A percentile compares a stretch with the other conserved stretches of the same genome.
phyloP scores from a whole-genome alignment of 2,797 vertebrate genomes.

The Chelon auratus region DNA sequence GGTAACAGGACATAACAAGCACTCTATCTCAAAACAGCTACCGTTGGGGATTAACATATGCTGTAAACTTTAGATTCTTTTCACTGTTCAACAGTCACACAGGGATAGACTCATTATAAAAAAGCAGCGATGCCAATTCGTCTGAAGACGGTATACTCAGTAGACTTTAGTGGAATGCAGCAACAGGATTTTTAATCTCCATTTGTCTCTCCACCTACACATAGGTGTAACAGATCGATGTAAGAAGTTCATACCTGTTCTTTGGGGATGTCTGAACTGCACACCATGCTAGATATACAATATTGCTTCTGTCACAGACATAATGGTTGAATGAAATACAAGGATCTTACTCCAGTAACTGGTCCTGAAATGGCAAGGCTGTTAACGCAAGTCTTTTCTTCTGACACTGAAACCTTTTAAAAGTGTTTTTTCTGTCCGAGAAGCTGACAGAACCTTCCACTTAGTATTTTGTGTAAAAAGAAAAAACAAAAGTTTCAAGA shows the following conservation, averaged over 20 bases:
- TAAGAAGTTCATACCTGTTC: slow-evolving; percentile 18
- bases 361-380: not conserved
- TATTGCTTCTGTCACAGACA: not conserved
- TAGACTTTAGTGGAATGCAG: slow-evolving; percentile 4
- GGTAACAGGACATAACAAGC: slow-evolving; percentile 29
- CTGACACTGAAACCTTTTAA: slow-evolving; percentile 27
- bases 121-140: slow-evolving; percentile 13
- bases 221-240: slow-evolving; percentile 23
- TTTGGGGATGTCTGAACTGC: slow-evolving; percentile 15
- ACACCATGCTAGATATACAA: slow-evolving; percentile 24
- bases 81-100: slow-evolving; percentile 18
- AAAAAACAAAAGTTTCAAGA: slow-evolving; percentile 16
- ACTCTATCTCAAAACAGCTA: slow-evolving; percentile 22
- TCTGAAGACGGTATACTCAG: slow-evolving; percentile 19
- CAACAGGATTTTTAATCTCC: slow-evolving; percentile 27
- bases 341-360: slow-evolving; percentile 6
- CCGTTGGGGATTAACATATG: not conserved
- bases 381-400: slow-evolving; percentile 5
- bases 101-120: slow-evolving; percentile 19
- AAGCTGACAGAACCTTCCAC: slow-evolving; percentile 33
- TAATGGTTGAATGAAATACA: slow-evolving; percentile 3
- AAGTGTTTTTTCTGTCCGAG: slow-evolving; percentile 21
- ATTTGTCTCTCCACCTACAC: slow-evolving; percentile 39
- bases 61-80: not conserved
- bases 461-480: slow-evolving; percentile 28